Evolutionary conservation across 2,797 vertebrate genomes (phyloP).

Genomic region (Lutra lutra): DNA sequence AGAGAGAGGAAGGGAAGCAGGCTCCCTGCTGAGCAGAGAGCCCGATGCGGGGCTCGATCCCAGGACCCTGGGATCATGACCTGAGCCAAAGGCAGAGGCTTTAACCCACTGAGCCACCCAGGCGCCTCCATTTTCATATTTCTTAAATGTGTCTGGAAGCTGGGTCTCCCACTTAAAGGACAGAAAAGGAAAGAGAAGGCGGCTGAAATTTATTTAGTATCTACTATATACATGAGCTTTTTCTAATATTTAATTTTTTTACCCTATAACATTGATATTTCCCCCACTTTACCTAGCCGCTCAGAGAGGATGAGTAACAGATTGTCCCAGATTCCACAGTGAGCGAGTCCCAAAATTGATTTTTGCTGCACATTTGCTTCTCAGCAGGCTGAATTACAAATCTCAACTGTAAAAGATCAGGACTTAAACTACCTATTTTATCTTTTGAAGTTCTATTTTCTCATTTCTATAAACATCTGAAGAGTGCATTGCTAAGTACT

Average conservation of each 20-base stretch:
- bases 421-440: not conserved
- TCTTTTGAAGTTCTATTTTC: conserved; percentile 22
- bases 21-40: too few relatives aligned
- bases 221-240: not conserved
- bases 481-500: not conserved
- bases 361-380: not conserved
- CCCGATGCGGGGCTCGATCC: too few relatives aligned
- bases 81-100: too few relatives aligned
- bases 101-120: too few relatives aligned
- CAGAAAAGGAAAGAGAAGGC: not conserved
- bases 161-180: not conserved
- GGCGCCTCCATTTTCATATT: not conserved
- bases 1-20: too few relatives aligned
- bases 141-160: not conserved
- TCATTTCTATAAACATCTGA: conserved; percentile 11
- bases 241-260: conserved; percentile 37
- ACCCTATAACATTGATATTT: not conserved
- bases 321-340: not conserved
- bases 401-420: not conserved
- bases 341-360: not conserved
- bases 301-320: not conserved
- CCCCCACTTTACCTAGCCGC: not conserved
- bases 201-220: not conserved
- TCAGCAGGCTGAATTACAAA: conserved; percentile 19
- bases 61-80: too few relatives aligned